These are phyloP conservation scores for Eubasilissa regina DNA, from an alignment of 1,140 invertebrate species.

Conservation along the genomic window DNA sequence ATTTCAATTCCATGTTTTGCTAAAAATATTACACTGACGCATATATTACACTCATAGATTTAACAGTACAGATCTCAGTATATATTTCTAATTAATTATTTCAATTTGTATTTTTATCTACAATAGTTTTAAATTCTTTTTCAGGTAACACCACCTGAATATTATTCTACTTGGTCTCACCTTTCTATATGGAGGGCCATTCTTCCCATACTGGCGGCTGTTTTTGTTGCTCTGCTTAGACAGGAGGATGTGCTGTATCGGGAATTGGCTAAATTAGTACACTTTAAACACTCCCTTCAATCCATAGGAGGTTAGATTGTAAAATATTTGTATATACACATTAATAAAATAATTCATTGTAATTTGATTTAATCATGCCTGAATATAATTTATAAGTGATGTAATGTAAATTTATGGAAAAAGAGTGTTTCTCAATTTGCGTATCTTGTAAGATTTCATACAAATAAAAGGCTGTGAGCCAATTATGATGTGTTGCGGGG, in stretches of 20 bases:
- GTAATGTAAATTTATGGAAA: not conserved
- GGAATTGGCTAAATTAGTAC: slow-evolving; percentile 67
- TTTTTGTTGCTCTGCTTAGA: slow-evolving; percentile 67
- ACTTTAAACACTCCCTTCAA: slow-evolving; percentile 69
- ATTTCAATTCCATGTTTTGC: no score
- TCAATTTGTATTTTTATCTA: no score
- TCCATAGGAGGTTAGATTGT: slow-evolving; percentile 68
- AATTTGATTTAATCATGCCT: no score
- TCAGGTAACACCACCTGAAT: slow-evolving; percentile 68
- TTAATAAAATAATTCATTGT: no score
- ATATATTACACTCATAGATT: no score
- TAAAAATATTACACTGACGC: no score
- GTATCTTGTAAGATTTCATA: not conserved
- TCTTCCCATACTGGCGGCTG: slow-evolving; percentile 67
- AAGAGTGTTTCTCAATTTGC: not conserved
- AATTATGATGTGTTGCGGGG: no score
- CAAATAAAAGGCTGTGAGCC: not conserved
- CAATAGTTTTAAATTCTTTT: slow-evolving; percentile 49
- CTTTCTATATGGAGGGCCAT: slow-evolving; percentile 71
- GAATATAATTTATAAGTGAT: no score
- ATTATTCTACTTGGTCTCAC: slow-evolving; percentile 71
- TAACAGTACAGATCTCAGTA: no score
- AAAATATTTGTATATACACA: no score
- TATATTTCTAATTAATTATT: no score
- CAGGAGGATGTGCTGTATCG: slow-evolving; percentile 66